A percentile compares a stretch with the other conserved stretches of the same genome.
Evolutionary conservation across 2,888 invertebrate species (phyloP).

Genomic region (Leptopilina syphax): DNA sequence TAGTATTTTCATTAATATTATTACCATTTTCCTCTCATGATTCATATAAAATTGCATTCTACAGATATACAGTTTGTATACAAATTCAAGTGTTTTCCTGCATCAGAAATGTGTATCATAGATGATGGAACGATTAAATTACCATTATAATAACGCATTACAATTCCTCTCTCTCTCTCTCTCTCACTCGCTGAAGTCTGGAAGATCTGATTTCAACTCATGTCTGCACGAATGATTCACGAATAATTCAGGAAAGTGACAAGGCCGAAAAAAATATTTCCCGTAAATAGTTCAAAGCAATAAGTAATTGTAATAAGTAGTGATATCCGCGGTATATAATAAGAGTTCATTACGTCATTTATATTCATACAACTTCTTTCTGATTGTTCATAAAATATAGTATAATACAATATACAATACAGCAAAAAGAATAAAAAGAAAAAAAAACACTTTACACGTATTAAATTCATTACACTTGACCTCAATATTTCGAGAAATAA

Average conservation of each 20-base stretch:
- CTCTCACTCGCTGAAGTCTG: not conserved
- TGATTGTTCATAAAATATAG: slow-evolving; percentile 20
- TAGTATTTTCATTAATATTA: too few species aligned
- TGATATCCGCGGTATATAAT: slow-evolving; percentile 38
- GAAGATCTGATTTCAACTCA: slow-evolving; percentile 25
- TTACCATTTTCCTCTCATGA: too few species aligned
- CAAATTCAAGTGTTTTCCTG: too few species aligned
- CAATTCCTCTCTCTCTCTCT: not conserved
- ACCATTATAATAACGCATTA: not conserved
- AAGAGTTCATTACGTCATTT: slow-evolving; percentile 20
- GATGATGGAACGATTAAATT: slow-evolving; percentile 7
- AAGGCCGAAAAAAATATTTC: slow-evolving; percentile 39
- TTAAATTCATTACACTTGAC: slow-evolving; percentile 31
- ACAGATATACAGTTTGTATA: too few species aligned
- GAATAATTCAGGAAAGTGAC: slow-evolving; percentile 30
- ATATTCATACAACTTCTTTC: slow-evolving; percentile 29
- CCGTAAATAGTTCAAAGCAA: slow-evolving; percentile 39
- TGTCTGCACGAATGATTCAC: slow-evolving; percentile 17
- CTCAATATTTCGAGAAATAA: not conserved
- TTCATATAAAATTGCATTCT: too few species aligned
- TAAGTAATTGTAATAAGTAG: slow-evolving; percentile 42
- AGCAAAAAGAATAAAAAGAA: not conserved
- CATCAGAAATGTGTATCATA: not conserved
- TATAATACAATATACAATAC: too few species aligned
- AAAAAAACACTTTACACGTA: slow-evolving; percentile 32